Conservation (phyloP, 2,113 vertebrate genomes). For the Climacteris rufus region DNA sequence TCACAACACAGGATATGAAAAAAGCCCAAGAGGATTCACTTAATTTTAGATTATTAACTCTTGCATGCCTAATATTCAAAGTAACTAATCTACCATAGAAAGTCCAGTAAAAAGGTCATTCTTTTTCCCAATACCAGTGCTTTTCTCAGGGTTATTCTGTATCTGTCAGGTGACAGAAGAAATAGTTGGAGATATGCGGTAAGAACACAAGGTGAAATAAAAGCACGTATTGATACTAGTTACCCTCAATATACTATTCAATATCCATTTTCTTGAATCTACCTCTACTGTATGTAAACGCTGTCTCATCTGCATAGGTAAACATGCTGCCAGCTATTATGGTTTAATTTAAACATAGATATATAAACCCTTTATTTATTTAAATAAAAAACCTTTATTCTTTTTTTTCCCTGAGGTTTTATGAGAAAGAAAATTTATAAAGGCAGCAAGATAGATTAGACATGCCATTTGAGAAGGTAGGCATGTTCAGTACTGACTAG, state of each 20-base stretch:
- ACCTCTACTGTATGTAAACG: not conserved
- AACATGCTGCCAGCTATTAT: not conserved
- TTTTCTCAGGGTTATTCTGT: not conserved
- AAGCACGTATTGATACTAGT: not conserved
- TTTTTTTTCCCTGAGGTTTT: not conserved
- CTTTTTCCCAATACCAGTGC: not conserved
- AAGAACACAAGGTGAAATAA: not conserved
- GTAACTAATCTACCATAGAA: not conserved
- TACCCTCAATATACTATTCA: not conserved
- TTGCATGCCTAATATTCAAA: not conserved
- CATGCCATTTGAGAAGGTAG: not conserved
- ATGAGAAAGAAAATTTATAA: not conserved
- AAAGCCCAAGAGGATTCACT: not conserved
- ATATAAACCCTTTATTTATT: no score
- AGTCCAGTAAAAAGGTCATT: accelerated
- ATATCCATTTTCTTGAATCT: not conserved
- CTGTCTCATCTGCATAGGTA: not conserved
- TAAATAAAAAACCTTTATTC: not conserved
- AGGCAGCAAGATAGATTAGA: not conserved
- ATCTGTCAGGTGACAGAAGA: not conserved
- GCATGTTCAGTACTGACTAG: not conserved
- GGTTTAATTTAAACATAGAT: not conserved
- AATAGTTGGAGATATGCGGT: not conserved
- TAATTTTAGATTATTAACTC: not conserved
- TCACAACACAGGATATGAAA: not conserved